Evolutionary conservation across 2,888 invertebrate species (phyloP), one percentile per base, ranked within the genome.

Genomic region (Chloromyia formosa): DNA sequence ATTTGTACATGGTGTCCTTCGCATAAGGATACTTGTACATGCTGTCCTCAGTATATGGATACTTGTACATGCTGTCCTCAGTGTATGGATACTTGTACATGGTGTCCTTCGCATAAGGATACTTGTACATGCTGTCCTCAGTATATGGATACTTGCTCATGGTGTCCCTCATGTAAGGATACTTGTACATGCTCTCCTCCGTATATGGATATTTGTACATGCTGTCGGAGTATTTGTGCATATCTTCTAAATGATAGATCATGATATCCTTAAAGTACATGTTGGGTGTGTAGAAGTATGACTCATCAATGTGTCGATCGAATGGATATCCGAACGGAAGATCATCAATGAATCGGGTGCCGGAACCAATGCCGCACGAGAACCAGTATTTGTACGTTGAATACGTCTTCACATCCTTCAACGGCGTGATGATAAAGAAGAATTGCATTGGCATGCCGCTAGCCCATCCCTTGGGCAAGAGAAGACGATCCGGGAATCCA

Each of bases 361-460:
- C 80, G 61, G 77, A 77, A 71, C 76, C 77, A 58, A 80, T 78
- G 20, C 80, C 80, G 68, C 79, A 79, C 74, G 23, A 16, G 40
- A 68, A n/a, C 62, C 53, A 61, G n/a, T 40, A 45, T 62, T 77
- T 14, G 60, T 79, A 88, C 78, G 86, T 86, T 75, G 85, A 85
- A 75, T 84, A 87, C 71, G 84, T 84, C 72, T 85, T 85, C 58
- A 88, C 84, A 1, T 87, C 82, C 40, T 85, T 87, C 80, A 88
- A 83, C 54, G 89, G 88, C 54, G 88, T 84, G 75, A 91, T 87
- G 80, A 89, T 86, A 71, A 90, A 89, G 84, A 89, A 84, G 60
- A 91, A 80, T 76, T 89, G 86, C 83, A 90, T 89, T 10, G 90
- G 89, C 87, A 89, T 87, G 77, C 92, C 92, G 78, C 86, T 88